Percentiles rank a stretch among this genome's conserved stretches.
Conservation (phyloP, 2,113 vertebrate species). For the Stomatorhinus ivindoensis region DNA sequence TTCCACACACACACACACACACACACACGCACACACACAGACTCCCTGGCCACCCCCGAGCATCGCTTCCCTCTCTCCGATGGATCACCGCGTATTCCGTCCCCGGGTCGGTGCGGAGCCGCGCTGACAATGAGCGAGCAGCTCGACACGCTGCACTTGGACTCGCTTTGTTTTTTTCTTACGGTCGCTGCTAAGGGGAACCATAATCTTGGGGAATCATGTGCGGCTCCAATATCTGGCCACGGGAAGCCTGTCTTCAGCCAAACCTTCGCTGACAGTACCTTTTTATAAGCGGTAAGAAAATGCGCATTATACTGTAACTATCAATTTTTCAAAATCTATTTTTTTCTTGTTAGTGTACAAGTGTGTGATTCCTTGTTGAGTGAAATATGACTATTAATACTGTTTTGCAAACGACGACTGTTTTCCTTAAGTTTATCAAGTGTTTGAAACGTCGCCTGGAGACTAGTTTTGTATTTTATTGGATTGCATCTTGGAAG, state of each 20-base stretch:
- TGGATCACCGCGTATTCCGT: conserved; percentile 29
- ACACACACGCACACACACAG: background rate
- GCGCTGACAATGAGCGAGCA: conserved; percentile 36
- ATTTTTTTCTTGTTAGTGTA: background rate
- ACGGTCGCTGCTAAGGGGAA: conserved; percentile 1
- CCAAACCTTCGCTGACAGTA: conserved; percentile 52
- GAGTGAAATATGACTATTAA: conserved; percentile 40
- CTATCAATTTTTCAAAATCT: background rate
- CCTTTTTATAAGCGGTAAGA: conserved; percentile 44
- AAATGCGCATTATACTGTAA: conserved; percentile 37
- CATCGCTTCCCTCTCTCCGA: conserved; percentile 36
- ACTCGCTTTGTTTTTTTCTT: background rate
- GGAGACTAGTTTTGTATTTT: conserved; percentile 28
- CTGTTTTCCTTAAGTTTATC: conserved; percentile 43
- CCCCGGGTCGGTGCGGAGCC: conserved; percentile 27
- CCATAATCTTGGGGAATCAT: conserved; percentile 32
- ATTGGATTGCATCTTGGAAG: conserved; percentile 26
- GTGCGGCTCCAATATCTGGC: conserved; percentile 21
- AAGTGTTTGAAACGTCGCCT: conserved; percentile 25
- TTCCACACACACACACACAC: background rate
- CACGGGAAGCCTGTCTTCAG: conserved; percentile 20
- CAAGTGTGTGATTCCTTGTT: conserved; percentile 26
- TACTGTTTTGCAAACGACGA: conserved; percentile 33
- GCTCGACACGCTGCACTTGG: conserved; percentile 38
- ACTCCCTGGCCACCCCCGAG: background rate